A percentile compares a stretch with the other conserved stretches of the same genome.
Evolutionary conservation across 2,113 vertebrate species (phyloP).

Genomic region (Columba livia): DNA sequence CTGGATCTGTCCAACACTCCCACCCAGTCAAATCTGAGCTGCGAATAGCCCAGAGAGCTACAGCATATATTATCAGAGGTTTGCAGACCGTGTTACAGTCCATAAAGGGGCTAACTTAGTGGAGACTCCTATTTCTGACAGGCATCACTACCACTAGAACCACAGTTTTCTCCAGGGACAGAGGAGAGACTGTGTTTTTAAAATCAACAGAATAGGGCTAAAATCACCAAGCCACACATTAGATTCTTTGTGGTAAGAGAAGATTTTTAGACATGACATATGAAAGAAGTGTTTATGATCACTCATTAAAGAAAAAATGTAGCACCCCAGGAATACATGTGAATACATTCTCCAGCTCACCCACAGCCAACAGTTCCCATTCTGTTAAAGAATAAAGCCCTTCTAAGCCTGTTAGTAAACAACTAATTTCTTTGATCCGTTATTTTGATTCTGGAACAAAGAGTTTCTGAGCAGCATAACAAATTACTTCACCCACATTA

Average conservation of each 20-base stretch:
- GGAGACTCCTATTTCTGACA: neutral
- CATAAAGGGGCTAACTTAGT: neutral
- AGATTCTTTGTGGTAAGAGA: neutral
- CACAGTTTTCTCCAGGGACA: neutral
- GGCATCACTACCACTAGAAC: neutral
- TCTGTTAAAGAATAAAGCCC: constrained; percentile 31
- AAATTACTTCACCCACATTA: neutral
- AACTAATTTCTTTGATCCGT: constrained; percentile 37
- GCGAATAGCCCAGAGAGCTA: neutral
- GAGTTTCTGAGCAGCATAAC: constrained; percentile 11
- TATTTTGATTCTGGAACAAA: constrained; percentile 51
- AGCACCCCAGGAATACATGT: constrained; percentile 23
- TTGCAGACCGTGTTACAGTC: neutral
- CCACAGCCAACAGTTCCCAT: neutral
- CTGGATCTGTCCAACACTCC: neutral
- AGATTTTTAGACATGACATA: constrained; percentile 24
- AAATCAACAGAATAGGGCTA: neutral
- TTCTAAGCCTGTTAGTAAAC: neutral
- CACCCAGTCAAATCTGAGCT: neutral
- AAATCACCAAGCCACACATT: neutral
- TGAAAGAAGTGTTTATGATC: constrained; percentile 5
- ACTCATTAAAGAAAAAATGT: constrained; percentile 39
- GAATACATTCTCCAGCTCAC: constrained; percentile 19
- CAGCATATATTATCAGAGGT: neutral
- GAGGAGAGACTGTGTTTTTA: neutral